Conservation (phyloP, 2,888 invertebrate genomes). For the Drosophila robusta region DNA sequence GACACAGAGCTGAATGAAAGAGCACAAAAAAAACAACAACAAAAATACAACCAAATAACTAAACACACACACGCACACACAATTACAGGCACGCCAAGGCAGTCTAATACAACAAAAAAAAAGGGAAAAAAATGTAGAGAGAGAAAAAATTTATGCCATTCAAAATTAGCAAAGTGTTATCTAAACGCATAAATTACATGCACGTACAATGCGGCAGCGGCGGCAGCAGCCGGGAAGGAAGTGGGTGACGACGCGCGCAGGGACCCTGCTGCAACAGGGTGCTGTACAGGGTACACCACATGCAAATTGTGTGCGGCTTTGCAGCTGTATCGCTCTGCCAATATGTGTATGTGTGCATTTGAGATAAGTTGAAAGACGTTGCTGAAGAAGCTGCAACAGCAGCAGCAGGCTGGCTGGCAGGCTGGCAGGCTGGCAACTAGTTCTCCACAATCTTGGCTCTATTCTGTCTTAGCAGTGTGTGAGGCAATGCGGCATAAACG, state of each 20-base stretch:
- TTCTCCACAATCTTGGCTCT: conserved; percentile 39
- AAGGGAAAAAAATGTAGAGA: neutral
- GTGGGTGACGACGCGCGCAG: conserved; percentile 54
- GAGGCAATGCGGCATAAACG: conserved; percentile 79
- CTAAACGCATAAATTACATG: conserved; percentile 82
- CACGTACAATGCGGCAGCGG: conserved; percentile 70
- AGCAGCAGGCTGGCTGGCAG: neutral
- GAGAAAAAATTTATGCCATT: conserved; percentile 78
- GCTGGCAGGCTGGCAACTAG: conserved; percentile 60
- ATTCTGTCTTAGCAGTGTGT: conserved; percentile 41
- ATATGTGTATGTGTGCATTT: conserved; percentile 33
- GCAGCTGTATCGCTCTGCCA: conserved; percentile 12
- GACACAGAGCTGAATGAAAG: neutral
- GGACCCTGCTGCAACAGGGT: conserved; percentile 32
- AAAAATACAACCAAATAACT: conserved; percentile 44
- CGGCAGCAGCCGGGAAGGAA: conserved; percentile 23
- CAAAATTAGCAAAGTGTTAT: conserved; percentile 82
- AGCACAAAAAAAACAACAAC: conserved; percentile 20
- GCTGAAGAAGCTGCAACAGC: conserved; percentile 77
- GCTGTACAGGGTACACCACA: conserved; percentile 44
- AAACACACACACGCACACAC: conserved; percentile 72
- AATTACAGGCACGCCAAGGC: conserved; percentile 70
- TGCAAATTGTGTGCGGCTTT: conserved; percentile 68
- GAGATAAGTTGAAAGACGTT: conserved; percentile 78
- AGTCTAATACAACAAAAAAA: conserved; percentile 56